Percentiles rank a stretch among this genome's conserved stretches.
phyloP scores from a whole-genome alignment of 2,113 vertebrate genomes.

The Empidonax traillii region DNA sequence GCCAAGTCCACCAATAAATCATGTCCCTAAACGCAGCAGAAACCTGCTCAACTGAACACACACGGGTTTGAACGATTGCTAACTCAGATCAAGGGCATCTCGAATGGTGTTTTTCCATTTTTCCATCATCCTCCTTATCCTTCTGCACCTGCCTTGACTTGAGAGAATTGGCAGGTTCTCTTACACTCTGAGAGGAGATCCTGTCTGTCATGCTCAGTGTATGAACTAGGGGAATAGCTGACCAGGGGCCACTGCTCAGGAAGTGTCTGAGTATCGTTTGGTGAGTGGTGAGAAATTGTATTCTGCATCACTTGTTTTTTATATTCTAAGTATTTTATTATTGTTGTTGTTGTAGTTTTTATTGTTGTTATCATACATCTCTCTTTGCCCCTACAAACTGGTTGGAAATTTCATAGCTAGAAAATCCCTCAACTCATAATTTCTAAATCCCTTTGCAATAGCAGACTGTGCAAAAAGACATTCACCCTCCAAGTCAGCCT shows the following conservation, averaged over 20 bases:
- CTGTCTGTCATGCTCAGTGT: too few relatives aligned
- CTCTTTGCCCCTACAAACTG: not conserved
- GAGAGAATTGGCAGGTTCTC: not conserved
- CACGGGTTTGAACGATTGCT: accelerated
- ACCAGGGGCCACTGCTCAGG: too few relatives aligned
- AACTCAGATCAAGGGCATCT: not conserved
- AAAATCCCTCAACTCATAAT: not conserved
- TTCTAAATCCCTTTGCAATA: not conserved
- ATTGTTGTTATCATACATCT: not conserved
- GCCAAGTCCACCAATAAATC: not conserved
- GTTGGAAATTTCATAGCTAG: not conserved
- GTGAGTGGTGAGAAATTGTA: not conserved
- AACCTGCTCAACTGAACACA: not conserved
- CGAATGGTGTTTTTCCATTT: not conserved
- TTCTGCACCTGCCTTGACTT: not conserved
- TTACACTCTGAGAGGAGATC: accelerated
- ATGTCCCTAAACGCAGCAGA: not conserved
- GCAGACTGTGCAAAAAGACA: not conserved
- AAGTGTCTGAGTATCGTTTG: not conserved
- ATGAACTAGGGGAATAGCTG: not conserved
- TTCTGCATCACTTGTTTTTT: not conserved
- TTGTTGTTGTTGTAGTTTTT: not conserved
- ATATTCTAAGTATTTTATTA: not conserved
- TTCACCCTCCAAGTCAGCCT: not conserved
- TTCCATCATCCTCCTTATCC: not conserved